Percentiles rank a stretch among this genome's conserved stretches.
Conservation (phyloP, 2,888 invertebrate genomes). For the Mesochorus sp. region DNA sequence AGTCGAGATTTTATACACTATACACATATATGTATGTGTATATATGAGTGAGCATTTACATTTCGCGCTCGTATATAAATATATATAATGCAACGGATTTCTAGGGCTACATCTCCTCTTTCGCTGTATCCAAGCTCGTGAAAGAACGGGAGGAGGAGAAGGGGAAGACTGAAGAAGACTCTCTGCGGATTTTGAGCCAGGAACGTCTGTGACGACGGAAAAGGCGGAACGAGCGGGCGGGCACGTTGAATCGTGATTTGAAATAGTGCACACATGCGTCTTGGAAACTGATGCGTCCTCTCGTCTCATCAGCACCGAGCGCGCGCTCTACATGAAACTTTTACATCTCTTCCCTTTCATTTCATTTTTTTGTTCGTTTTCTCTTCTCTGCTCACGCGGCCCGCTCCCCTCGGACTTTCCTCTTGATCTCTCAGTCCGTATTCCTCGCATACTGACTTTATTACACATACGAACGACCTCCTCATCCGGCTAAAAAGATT, state of each 20-base stretch:
- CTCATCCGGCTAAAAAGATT: constrained; percentile 52
- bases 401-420: constrained; percentile 17
- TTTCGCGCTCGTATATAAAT: neutral
- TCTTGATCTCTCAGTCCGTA: constrained; percentile 53
- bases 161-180: constrained; percentile 40
- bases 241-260: constrained; percentile 74
- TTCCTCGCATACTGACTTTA: constrained; percentile 32
- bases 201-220: constrained; percentile 34
- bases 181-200: constrained; percentile 14
- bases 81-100: constrained; percentile 9
- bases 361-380: constrained; percentile 13
- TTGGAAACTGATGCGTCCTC: constrained; percentile 71
- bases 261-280: constrained; percentile 74
- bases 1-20: constrained; percentile 9
- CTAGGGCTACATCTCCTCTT: neutral
- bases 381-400: constrained; percentile 22
- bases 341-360: constrained; percentile 34
- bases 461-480: constrained; percentile 31
- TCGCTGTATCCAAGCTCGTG: constrained; percentile 26
- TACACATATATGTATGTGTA: neutral
- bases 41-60: neutral
- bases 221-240: constrained; percentile 38
- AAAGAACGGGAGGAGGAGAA: too few relatives aligned
- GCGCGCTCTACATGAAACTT: constrained; percentile 30
- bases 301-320: constrained; percentile 41